Evolutionary conservation across 2,797 vertebrate genomes (phyloP), one percentile per base, ranked within the genome.

Genomic region (Spheniscus humboldti): DNA sequence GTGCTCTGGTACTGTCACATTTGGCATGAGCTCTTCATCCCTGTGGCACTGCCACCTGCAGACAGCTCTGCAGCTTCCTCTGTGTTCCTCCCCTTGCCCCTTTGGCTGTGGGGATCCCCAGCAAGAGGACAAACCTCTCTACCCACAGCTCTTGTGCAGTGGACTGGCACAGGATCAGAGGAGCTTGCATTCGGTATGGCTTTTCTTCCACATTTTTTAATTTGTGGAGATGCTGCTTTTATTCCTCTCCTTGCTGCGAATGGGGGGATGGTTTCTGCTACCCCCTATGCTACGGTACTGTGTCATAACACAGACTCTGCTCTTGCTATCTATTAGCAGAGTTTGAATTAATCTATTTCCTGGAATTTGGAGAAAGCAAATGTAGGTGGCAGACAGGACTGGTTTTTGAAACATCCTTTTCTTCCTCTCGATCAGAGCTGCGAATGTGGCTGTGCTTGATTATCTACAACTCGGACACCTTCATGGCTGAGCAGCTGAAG

Each of bases 41-140:
- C 35, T 6, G 5, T 3, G 22, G 50, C 18, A 92, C 18, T 2
- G 19, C 20, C 62, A n/a, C 60, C 33, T 31, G 52, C 57, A 71
- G 47, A 4, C 24, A 82, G 1, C 43, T 12, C 77, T 30, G 22
- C 72, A 48, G 13, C 8, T 23, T 48, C 28, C 30, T 31, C 60
- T 0, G 0, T 4, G 3, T 1, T 22, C 71, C 45, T 52, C 10
- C 23, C 27, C 25, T 43, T 31, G 11, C 5, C 18, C 37, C 19
- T 71, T 33, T 37, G 57, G 22, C 56, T 59, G 6, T 33, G n/a
- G 31, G 69, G 18, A 31, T 16, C 28, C 53, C 66, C 77, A 85
- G 81, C 5, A 63, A n/a, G 19, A 43, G 9, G 39, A 53, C 4
- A 69, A 73, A 53, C 9, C n/a, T 66, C 48, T 28, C 15, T 16